Base-by-base conservation (phyloP, 2,888 invertebrate genomes). In the Cactoblastis cactorum region DNA sequence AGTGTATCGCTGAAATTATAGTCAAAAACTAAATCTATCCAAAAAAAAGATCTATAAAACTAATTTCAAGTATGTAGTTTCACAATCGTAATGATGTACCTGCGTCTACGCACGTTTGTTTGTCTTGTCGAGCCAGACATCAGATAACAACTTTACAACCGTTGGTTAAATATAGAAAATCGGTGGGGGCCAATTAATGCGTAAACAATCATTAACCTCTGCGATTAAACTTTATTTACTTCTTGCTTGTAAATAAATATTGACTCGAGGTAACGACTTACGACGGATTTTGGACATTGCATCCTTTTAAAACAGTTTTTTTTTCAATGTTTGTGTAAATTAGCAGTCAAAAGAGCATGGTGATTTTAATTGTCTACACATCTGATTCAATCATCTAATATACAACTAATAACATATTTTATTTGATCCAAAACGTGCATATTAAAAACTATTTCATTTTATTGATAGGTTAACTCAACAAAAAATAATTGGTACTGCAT, bases 161-260 rank as follows among this genome's bases (percentile, higher is more conserved):
- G n/a, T n/a, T n/a, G 22, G n/a, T 22, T 39, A 39, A 39, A 39
- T 22, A 22, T 39, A 39, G 24, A 6, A 15, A 28, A 43, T 15
- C 28, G 43, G 15, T 15, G 15, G 28, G 15, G 8, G 41, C 28
- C 28, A 43, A 28, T 28, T 17, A 28, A 24, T 28, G 24, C 12
- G 28, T 28, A 24, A 43, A 43, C 43, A 17, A 1, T 43, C 28
- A 43, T 43, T 43, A 39, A 15, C 17, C 15, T 11, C 37, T 5
- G 37, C 11, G 9, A 43, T 43, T 43, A 43, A 43, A 15, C 3
- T 15, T 11, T 32, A 22, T 43, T 43, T 43, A 43, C 28, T 28
- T 43, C 28, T 9, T n/a, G 28, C 43, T 43, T 28, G 28, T 11
- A 17, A 43, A 43, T 43, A 43, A 43, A 43, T 43, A 28, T 43